Evolutionary conservation across 2,113 vertebrate species (phyloP), one percentile per base, ranked within the genome.

Genomic region (Dipodomys merriami): DNA sequence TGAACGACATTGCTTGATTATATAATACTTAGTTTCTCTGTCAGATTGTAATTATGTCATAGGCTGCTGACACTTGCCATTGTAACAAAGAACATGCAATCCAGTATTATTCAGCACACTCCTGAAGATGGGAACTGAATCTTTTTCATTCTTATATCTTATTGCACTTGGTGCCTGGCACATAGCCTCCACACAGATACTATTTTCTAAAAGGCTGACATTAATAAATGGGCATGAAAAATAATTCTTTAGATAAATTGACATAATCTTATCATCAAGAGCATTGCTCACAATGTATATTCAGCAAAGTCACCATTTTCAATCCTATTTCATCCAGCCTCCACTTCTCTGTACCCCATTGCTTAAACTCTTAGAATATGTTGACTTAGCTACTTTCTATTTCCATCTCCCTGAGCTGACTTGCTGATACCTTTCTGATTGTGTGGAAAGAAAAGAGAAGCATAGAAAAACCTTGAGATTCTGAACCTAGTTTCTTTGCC

Each of bases 11-110:
- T 95, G 89, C 84, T 95, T 94, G 95, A 82, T 96, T 92, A 86
- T 91, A 88, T 85, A 96, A 88, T 78, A 92, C 81, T 94, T 88
- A 86, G 53, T 86, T 95, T 94, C 94, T 86, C 94, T 94, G 88
- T 91, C 94, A 97, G 89, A 95, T 91, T 81, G 89, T 4, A 96
- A 94, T 93, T 95, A 86, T 97, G 73, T 93, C 96, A 93, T 68
- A 93, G 79, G 72, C 91, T 96, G 39, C 91, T 95, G 94, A 95
- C 85, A 91, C 62, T 94, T 95, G 64, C 49, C 92, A 96, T 90
- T 94, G 72, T 95, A 91, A 93, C 87, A 94, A 69, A 53, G 49
- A 83, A 83, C 62, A 80, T 82, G 86, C 15, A 87, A 25, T 83
- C 53, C 53, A n/a, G 20, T 57, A 53, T 93, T 90, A 77, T 93